Evolutionary conservation across 2,888 invertebrate species (phyloP), one percentile per base, ranked within the genome.

Genomic region (Lithophane socia): DNA sequence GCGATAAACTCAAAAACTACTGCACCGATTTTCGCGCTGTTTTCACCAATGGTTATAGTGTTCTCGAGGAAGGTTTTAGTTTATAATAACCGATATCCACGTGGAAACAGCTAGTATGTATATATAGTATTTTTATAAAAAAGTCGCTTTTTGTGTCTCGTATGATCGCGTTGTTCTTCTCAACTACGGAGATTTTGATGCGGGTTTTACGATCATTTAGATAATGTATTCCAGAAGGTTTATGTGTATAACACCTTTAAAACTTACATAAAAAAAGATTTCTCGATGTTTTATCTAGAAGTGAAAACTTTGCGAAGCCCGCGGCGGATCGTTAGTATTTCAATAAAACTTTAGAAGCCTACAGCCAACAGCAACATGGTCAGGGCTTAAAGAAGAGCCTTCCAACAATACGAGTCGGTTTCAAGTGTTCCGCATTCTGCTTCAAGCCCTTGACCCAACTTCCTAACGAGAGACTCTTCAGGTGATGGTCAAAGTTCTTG

Each of bases 391-490:
- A 21, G 37, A 83, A 65, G 29, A 54, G 24, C 7, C 24, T 37
- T 54, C 54, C 9, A 65, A 78, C 64, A 82, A 66, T 49, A 82
- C 52, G 47, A 69, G 54, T 64, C 54, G 64, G 47, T 29, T 37
- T 83, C 58, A 78, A 69, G 83, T 64, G 83, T 18, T 49, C 65
- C 47, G n/a, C 44, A 49, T 47, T 69, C 64, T 65, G 47, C 64
- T 54, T 70, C 64, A 78, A 80, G 12, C 69, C 42, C 83, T 83
- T 80, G 83, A 80, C 79, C 83, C n/a, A 60, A 64, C 69, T 83
- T 24, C 37, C 83, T 78, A 83, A 83, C 83, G 64, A 83, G 79
- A 65, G 12, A 16, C 60, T 79, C 68, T 78, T 54, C 83, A 78
- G 80, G 42, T 83, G 83, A 64, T 49, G 58, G 79, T 65, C 83